Percentiles rank a stretch among this genome's conserved stretches.
phyloP scores from a whole-genome alignment of 2,113 vertebrate species.

The Hystrix brachyura region DNA sequence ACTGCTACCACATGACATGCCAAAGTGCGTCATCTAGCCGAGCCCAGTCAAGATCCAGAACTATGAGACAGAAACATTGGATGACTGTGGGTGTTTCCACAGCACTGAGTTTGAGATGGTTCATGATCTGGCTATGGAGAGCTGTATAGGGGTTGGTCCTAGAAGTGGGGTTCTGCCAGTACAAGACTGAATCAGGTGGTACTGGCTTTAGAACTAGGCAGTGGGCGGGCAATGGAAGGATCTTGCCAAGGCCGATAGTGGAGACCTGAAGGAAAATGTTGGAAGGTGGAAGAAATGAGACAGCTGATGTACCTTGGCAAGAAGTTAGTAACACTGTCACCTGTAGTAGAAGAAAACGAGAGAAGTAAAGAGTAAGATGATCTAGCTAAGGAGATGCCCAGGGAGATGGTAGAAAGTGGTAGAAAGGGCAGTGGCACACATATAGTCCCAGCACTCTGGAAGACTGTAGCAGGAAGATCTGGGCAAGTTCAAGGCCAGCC shows the following conservation, averaged over 20 bases:
- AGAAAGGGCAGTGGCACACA: not conserved
- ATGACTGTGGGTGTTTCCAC: not conserved
- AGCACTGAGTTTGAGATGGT: not conserved
- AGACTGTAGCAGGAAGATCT: not conserved
- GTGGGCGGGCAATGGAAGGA: not conserved
- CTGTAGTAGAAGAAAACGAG: not conserved
- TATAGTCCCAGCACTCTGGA: not conserved
- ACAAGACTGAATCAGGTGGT: too few relatives aligned
- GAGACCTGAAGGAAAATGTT: not conserved
- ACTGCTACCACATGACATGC: not conserved
- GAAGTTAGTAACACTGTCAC: not conserved
- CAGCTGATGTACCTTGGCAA: not conserved
- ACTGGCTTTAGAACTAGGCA: not conserved
- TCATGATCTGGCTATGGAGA: too few relatives aligned
- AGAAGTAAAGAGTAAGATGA: not conserved
- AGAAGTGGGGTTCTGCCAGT: not conserved
- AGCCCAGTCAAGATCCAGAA: not conserved
- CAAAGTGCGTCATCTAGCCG: not conserved
- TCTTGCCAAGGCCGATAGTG: not conserved
- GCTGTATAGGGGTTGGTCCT: not conserved
- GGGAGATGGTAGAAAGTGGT: not conserved
- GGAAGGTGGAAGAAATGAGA: not conserved
- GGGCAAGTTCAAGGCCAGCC: not conserved
- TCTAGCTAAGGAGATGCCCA: not conserved
- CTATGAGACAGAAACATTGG: too few relatives aligned